A percentile compares a stretch with the other conserved stretches of the same genome.
Conservation (phyloP, 1,140 invertebrate species). For the Leptopilina clavipes region DNA sequence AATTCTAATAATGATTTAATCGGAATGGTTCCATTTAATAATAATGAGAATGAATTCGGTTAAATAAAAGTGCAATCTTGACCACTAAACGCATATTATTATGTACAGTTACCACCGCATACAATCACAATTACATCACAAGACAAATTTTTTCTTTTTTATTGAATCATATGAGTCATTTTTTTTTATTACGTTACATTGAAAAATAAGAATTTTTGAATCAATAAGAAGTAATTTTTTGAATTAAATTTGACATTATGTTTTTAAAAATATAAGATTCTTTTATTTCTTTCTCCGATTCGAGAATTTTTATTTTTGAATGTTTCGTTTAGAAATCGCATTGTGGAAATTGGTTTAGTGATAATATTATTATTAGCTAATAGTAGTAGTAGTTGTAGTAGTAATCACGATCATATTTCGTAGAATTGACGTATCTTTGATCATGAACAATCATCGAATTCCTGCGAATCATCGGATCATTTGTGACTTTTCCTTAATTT, state of each 20-base stretch:
- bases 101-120: background rate
- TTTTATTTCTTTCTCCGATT: background rate
- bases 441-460: background rate
- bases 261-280: no score
- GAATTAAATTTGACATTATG: no score
- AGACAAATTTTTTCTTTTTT: background rate
- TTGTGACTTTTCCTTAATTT: background rate
- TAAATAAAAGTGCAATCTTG: conserved; percentile 15
- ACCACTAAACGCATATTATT: conserved; percentile 13
- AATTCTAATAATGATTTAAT: conserved; percentile 10
- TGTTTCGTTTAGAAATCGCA: background rate
- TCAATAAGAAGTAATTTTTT: no score
- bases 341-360: conserved; percentile 2
- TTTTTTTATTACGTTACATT: background rate
- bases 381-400: background rate
- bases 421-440: background rate
- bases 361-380: background rate
- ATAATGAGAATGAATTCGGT: conserved; percentile 21
- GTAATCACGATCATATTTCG: conserved; percentile 1
- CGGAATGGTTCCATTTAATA: conserved; percentile 7
- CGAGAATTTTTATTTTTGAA: background rate
- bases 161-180: background rate
- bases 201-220: background rate
- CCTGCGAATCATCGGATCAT: background rate
- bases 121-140: conserved; percentile 21